These are phyloP conservation scores for Polypedilum pembai DNA, from an alignment of 1,140 invertebrate species.

Conservation along the genomic window DNA sequence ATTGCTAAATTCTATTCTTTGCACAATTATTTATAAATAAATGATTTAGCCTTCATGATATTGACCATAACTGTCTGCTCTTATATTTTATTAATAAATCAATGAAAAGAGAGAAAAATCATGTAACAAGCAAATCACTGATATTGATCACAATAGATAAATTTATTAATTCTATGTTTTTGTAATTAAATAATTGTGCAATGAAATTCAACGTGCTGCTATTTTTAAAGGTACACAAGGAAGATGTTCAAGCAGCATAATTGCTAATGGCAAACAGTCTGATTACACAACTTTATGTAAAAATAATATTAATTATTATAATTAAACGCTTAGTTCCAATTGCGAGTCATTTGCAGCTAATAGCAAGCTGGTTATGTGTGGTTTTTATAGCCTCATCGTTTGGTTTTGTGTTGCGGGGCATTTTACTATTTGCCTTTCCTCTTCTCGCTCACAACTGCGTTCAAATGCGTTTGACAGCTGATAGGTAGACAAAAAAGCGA, in stretches of 20 bases:
- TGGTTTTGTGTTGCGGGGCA: neutral
- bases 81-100: too few species aligned
- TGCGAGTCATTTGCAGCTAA: conserved; percentile 16
- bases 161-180: too few species aligned
- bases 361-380: conserved; percentile 16
- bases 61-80: too few species aligned
- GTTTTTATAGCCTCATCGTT: conserved; percentile 11
- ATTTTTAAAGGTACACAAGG: neutral
- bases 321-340: conserved; percentile 7
- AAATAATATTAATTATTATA: conserved; percentile 15
- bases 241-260: neutral
- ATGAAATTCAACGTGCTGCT: neutral
- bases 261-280: neutral
- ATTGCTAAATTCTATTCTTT: too few species aligned
- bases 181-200: neutral
- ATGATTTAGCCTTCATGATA: too few species aligned
- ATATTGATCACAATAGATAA: too few species aligned
- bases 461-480: conserved; percentile 24
- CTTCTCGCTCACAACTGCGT: neutral
- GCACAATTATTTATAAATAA: too few species aligned
- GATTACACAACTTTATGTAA: conserved; percentile 19
- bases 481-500: conserved; percentile 21
- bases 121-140: too few species aligned
- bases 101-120: too few species aligned
- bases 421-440: conserved; percentile 2